These are phyloP conservation scores for Mystacornis crossleyi DNA, from an alignment of 2,113 vertebrate genomes.

Conservation along the genomic window DNA sequence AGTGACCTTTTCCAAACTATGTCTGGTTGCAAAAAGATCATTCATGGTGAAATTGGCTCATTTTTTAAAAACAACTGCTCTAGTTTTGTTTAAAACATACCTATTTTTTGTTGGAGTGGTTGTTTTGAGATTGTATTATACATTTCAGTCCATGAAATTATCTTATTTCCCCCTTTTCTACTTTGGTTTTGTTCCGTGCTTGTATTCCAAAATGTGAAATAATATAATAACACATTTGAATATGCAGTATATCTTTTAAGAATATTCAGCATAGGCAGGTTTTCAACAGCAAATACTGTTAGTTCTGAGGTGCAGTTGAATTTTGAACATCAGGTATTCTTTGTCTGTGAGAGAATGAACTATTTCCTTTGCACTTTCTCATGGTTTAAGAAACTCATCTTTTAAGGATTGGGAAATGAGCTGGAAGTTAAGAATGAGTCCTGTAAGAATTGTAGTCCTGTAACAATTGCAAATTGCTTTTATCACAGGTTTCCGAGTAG, in stretches of 20 bases:
- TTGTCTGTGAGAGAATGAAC: not conserved
- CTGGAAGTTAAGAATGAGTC: not conserved
- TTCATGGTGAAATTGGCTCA: not conserved
- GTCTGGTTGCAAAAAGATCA: not conserved
- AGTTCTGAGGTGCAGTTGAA: not conserved
- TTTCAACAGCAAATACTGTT: not conserved
- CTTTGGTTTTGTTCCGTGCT: not conserved
- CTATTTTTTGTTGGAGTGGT: not conserved
- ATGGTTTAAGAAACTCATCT: not conserved
- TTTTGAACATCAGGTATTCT: not conserved
- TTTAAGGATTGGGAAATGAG: not conserved
- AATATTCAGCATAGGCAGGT: not conserved
- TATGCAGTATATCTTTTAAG: fast-evolving
- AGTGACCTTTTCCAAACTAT: not conserved
- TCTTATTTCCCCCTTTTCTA: not conserved
- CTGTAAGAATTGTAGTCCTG: not conserved
- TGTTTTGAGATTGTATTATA: not conserved
- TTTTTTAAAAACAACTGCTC: not conserved
- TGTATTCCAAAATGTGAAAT: not conserved
- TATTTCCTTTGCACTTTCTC: not conserved
- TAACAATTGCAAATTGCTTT: not conserved
- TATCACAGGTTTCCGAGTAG: not conserved
- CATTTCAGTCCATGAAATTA: not conserved
- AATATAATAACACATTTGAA: not conserved
- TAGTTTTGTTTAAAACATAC: not conserved